Base-by-base conservation (phyloP, 2,797 vertebrate genomes). In the Fistularia commersonii region DNA sequence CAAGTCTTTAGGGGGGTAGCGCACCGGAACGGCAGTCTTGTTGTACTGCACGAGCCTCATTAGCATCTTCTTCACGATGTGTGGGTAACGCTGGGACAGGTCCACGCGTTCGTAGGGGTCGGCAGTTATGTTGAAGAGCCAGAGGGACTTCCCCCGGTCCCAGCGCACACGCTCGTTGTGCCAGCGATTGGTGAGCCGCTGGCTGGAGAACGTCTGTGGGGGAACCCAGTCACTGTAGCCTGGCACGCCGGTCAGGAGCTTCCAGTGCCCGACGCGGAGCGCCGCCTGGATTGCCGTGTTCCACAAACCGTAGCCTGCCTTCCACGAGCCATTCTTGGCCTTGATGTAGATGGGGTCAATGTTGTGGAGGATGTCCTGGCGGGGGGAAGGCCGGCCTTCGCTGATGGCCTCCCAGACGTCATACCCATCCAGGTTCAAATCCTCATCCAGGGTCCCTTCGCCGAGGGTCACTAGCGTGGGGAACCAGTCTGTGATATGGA, bases 401-500 rank as follows among this genome's bases (percentile, higher is more conserved):
- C 96, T 99, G 51, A 99, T 93, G 35, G 95, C 91, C 81, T 98
- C 96, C 97, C 97, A 99, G 51, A 99, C 87, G 8, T 98, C 96
- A 0, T 96, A 98, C 8, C 97, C 97, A 0, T 98, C 97, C 64
- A 99, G 81, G 32, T 90, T 91, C 46, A 91, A 90, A 57, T 94
- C 86, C 70, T 98, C 96, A 1, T 96, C 93, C 1, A 98, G 87
- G 45, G 90, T 92, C 9, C 95, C 96, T 69, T 94, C 94, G 0
- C 91, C 97, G 72, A 99, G 86, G 0, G 92, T 93, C 52, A 98
- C 90, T 83, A 99, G 72, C 4, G 97, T 99, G 32, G 96, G 97
- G 74, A 94, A 98, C 97, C 96, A 98, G 82, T 99, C 96, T 0
- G 96, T 98, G 75, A 99, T 97, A 74, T 99, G 97, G 50, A 99